Evolutionary conservation across 2,113 vertebrate genomes (phyloP), one percentile per base, ranked within the genome.

Genomic region (Colossoma macropomum): DNA sequence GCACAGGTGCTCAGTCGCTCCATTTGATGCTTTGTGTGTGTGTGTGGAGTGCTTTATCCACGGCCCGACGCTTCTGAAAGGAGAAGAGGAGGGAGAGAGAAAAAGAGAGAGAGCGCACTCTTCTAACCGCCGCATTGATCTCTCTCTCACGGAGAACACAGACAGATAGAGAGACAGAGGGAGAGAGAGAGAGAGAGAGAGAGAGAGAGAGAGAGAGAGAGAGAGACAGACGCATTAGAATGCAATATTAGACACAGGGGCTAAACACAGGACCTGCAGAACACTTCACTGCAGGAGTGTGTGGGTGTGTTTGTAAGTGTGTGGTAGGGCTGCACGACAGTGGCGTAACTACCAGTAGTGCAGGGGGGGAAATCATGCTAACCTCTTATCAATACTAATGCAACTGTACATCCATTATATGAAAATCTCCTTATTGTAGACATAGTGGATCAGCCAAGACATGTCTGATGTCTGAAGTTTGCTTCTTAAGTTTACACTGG

Each of bases 1-100:
- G 85, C 83, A 81, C 89, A 92, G 91, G 92, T 91, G 90, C 48
- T 30, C 68, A 75, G 84, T 71, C 50, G 85, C 74, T 81, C 79
- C 89, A 90, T 87, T 38, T 71, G 38, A 87, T 86, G 80, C 88
- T 89, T 88, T 85, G 85, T 75, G 86, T 83, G 86, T 83, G 86
- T 81, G 34, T 83, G 89, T 88, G 87, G 69, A 89, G 87, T 85
- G 83, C 87, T 88, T 90, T 88, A 93, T 92, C 86, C 81, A 92
- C 75, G 88, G 89, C 89, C 92, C 89, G 88, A 83, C 81, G 91
- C 38, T 8, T 88, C 81, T 89, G 90, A 92, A 93, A 90, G 81
- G 88, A 28, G 54, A 63, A 83, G 85, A 73, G 23, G 72, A 52
- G 84, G 90, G 27, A 76, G 74, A 60, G 54, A 59, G 48, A 70